A percentile compares a stretch with the other conserved stretches of the same genome.
Evolutionary conservation across 2,797 vertebrate species (phyloP).

Genomic region (Cuculus canorus): DNA sequence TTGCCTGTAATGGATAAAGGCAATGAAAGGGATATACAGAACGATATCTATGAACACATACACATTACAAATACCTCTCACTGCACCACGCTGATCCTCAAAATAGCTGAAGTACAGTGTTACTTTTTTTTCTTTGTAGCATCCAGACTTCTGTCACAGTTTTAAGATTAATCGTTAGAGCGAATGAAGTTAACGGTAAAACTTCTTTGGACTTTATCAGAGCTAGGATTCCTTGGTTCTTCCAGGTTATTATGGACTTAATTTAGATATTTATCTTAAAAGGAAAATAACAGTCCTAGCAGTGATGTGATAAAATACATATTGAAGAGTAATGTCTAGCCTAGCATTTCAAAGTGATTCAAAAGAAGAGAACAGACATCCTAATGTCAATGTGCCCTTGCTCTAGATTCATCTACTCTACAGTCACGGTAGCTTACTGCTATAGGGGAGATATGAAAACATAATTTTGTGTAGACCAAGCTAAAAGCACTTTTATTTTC

Average conservation of each 20-base stretch:
- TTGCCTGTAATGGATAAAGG: neutral
- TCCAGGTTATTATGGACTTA: neutral
- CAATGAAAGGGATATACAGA: neutral
- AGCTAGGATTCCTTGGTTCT: neutral
- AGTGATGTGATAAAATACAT: neutral
- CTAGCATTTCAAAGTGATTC: neutral
- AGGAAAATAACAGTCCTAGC: neutral
- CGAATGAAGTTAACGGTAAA: neutral
- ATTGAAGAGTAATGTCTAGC: neutral
- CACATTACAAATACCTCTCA: neutral
- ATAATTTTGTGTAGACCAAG: neutral
- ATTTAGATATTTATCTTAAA: neutral
- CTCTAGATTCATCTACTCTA: neutral
- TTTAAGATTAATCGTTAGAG: neutral
- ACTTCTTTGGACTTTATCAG: neutral
- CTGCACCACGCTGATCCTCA: neutral
- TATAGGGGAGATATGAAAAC: neutral
- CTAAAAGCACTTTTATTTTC: slow-evolving; percentile 4
- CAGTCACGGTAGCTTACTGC: neutral
- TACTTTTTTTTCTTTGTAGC: neutral
- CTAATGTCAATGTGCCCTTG: neutral
- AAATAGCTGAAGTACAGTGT: neutral
- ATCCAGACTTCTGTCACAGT: neutral
- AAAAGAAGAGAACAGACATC: neutral
- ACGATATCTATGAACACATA: neutral